Evolutionary conservation across 2,888 invertebrate genomes (phyloP).

Genomic region (Julus scanicus): DNA sequence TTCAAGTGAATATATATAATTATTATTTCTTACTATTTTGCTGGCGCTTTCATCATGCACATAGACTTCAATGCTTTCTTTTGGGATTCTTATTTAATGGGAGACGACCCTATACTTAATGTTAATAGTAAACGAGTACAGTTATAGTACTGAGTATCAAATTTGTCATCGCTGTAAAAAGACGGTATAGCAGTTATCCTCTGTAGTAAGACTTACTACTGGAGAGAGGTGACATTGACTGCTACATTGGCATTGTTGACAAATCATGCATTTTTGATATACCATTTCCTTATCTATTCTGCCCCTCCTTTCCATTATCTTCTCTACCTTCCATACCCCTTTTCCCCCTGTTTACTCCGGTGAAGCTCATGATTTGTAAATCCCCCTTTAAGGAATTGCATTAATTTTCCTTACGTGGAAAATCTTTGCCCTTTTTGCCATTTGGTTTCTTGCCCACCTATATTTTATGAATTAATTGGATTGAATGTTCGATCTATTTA

Average conservation of each 20-base stretch:
- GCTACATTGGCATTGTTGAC: background rate
- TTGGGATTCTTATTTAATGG: conserved; percentile 47
- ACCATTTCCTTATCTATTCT: background rate
- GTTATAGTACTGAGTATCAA: background rate
- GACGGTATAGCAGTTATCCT: background rate
- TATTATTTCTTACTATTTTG: conserved; percentile 1
- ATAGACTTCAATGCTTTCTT: conserved; percentile 38
- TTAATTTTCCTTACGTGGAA: background rate
- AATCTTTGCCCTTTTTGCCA: background rate
- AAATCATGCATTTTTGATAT: conserved; percentile 7
- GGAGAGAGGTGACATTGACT: background rate
- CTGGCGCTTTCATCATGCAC: conserved; percentile 13
- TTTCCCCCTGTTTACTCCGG: background rate
- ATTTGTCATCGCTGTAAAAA: background rate
- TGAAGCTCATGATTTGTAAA: background rate
- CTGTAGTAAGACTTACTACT: background rate
- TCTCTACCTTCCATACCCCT: background rate
- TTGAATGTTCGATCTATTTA: background rate
- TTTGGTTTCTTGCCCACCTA: background rate
- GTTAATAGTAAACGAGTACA: background rate
- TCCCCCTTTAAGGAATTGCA: background rate
- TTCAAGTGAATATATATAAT: conserved; percentile 29
- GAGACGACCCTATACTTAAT: conserved; percentile 26
- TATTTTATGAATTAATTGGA: background rate
- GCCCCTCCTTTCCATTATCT: background rate